Base-by-base conservation (phyloP, 2,113 vertebrate species). In the Hyperoodon ampullatus region DNA sequence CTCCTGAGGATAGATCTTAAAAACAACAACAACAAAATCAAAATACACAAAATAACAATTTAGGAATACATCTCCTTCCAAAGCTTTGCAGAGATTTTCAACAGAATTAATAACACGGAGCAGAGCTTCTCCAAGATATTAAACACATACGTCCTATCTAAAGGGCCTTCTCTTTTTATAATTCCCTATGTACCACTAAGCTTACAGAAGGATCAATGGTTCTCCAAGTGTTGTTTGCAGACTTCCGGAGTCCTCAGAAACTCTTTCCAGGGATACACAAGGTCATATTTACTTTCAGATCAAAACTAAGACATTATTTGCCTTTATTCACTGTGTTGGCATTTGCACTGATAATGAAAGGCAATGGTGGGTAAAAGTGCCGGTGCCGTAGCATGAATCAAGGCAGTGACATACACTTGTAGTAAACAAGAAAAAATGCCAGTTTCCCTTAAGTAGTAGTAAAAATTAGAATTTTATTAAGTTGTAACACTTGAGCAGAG, bases 1-100 rank as follows among this genome's bases (percentile, higher is more conserved):
- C 98, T 99, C 99, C 98, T 99, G 99, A 98, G 99, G 99, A 77
- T 99, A 99, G 97, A 99, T 99, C 99, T 99, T 97, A 95, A 95
- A 5, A 95, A 98, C 94, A 97, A 95, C 3, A 96, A 98, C 95
- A 97, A 10, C 47, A 24, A 63, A 39, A 0, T 0, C 65, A 91
- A 9, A 97, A 94, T 61, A 91, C 53, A 47, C 91, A 86, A 81
- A 50, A n/a, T 33, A 53, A 94, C 35, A 15, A 75, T 55, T 30
- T 13, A 71, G 44, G 0, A 65, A 24, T 15, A 72, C 5, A 88
- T 65, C 15, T 93, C 60, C 44, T 97, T 86, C 42, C 53, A 94
- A 93, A 93, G 14, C 0, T 92, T 96, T 78, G 93, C 68, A 78
- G 72, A 1, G 68, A 61, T 35, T 68, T 39, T 87, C 81, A 53